These are phyloP conservation scores for Tupaia tana DNA, from an alignment of 2,113 vertebrate species.

Conservation along the genomic window DNA sequence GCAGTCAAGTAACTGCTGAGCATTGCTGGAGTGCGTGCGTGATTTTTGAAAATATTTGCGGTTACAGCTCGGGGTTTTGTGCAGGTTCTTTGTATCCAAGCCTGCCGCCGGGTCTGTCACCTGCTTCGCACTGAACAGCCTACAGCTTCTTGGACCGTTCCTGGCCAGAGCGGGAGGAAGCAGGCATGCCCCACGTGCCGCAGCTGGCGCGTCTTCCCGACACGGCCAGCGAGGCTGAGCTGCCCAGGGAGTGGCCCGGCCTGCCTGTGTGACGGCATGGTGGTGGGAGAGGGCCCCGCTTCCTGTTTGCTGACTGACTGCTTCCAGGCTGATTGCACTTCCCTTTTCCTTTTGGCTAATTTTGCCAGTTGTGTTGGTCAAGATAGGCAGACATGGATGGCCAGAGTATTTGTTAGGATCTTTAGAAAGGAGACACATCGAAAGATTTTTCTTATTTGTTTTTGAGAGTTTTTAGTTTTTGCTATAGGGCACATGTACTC, in stretches of 20 bases:
- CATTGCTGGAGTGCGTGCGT: neutral
- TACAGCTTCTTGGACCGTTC: neutral
- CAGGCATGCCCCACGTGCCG: too few species aligned
- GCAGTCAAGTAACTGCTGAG: neutral
- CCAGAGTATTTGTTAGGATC: neutral
- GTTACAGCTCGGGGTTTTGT: slow-evolving; percentile 24
- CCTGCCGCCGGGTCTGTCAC: neutral
- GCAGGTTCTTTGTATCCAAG: neutral
- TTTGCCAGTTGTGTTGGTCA: neutral
- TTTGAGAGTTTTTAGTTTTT: too few species aligned
- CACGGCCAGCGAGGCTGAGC: too few species aligned
- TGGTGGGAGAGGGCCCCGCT: too few species aligned
- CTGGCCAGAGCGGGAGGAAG: neutral
- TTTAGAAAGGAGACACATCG: neutral
- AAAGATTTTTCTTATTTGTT: too few species aligned
- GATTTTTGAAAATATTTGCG: neutral
- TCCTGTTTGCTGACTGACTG: neutral
- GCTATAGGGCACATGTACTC: too few species aligned
- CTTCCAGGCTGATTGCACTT: neutral
- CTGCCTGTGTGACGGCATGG: too few species aligned
- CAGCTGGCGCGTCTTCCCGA: too few species aligned
- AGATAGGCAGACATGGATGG: neutral
- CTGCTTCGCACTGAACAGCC: too few species aligned
- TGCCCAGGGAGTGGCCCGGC: too few species aligned
- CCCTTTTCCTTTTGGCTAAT: slow-evolving; percentile 6